These are phyloP conservation scores for Talpa occidentalis DNA, from an alignment of 2,113 vertebrate species.

Conservation along the genomic window DNA sequence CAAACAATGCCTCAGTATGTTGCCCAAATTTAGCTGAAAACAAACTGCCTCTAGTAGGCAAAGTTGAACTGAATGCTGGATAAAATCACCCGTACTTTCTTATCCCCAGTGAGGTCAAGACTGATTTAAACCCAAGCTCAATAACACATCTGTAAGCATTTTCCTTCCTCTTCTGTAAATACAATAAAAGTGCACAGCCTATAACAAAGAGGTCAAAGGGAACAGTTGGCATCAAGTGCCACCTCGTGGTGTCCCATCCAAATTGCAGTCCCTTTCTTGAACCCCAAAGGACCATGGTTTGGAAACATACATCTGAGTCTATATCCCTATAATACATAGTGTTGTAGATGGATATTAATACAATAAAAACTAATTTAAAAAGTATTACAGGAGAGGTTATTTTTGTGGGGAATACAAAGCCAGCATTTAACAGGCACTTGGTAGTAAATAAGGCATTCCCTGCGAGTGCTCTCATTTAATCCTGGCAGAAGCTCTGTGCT, in stretches of 20 bases:
- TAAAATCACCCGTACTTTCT: neutral
- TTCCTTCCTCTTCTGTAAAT: neutral
- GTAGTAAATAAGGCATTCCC: neutral
- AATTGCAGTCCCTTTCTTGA: neutral
- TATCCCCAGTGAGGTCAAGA: neutral
- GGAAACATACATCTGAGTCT: too few species aligned
- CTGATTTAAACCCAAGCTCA: neutral
- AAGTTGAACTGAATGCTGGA: neutral
- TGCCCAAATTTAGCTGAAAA: neutral
- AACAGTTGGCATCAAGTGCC: constrained; percentile 69
- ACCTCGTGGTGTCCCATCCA: constrained; percentile 74
- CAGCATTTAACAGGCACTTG: neutral
- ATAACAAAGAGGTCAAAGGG: neutral
- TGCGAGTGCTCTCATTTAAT: neutral
- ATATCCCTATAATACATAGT: too few species aligned
- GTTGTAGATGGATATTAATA: too few species aligned
- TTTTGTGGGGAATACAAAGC: neutral
- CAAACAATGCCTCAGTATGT: neutral
- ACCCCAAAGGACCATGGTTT: too few species aligned
- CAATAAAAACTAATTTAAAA: too few species aligned
- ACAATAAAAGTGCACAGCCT: neutral
- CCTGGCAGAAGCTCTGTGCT: neutral
- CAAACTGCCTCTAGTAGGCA: neutral
- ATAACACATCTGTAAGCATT: neutral
- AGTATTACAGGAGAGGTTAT: neutral